Evolutionary conservation across 2,888 invertebrate species (phyloP), one percentile per base, ranked within the genome.

Genomic region (Anorthoa munda): DNA sequence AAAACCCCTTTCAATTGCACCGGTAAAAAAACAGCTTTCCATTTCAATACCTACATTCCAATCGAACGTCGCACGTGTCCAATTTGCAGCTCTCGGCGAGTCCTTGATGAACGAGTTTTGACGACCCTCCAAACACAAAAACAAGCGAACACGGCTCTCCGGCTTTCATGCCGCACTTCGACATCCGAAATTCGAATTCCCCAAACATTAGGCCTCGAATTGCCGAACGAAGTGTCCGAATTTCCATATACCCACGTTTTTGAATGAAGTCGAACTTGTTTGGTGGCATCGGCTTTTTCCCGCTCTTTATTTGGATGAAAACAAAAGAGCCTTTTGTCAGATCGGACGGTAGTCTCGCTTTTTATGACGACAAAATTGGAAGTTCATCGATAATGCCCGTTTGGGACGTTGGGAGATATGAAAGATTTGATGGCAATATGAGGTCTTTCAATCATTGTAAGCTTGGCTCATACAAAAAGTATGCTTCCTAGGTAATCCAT

Each of bases 191-290:
- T 74, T 75, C 72, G 48, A 75, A 77, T 73, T 63, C 72, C 68
- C 64, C 77, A 74, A 84, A 83, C 65, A 83, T 84, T 79, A 81
- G 71, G 18, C 60, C 66, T 56, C 66, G 79, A 66, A 73, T 74
- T 74, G 78, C 67, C 72, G 63, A 72, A 53, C 68, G 71, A 68
- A 60, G 71, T 80, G 72, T 77, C 63, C 65, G 72, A 77, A 84
- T 79, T 76, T 79, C 53, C 79, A 72, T 79, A 79, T 78, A 77
- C 48, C 61, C 67, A 48, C 65, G 64, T 73, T 67, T 81, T 66
- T 55, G 68, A 63, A 78, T 81, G 59, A 61, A 75, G 48, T 61
- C 67, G 55, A 72, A 78, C 68, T 78, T 68, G 66, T 84, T 75
- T 70, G 51, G 58, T 69, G 60, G 50, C 55, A 61, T 74, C 69